These are phyloP conservation scores for Eulacestoma nigropectus DNA, from an alignment of 2,113 vertebrate genomes.

Conservation along the genomic window DNA sequence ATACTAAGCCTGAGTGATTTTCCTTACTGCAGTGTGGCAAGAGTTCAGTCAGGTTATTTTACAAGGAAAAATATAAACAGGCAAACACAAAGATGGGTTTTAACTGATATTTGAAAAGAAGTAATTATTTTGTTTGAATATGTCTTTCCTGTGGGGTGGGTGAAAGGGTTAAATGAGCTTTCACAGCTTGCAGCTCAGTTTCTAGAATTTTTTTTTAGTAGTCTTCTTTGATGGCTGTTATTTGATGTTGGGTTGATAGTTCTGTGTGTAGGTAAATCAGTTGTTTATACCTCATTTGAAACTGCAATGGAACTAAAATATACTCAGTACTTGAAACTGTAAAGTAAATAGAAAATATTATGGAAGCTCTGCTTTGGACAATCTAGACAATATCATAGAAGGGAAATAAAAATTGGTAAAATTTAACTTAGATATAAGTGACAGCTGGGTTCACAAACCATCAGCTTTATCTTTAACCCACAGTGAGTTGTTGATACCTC, in stretches of 20 bases:
- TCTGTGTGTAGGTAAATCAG: not conserved
- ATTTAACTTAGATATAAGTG: not conserved
- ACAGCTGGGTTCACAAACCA: not conserved
- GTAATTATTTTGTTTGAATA: not conserved
- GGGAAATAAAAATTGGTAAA: not conserved
- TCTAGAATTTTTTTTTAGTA: not conserved
- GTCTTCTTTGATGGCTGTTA: not conserved
- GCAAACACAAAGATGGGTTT: not conserved
- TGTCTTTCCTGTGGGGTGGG: not conserved
- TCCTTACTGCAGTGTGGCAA: not conserved
- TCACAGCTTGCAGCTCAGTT: not conserved
- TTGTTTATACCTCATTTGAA: not conserved
- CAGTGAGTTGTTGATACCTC: not conserved
- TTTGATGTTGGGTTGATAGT: not conserved
- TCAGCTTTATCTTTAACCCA: not conserved
- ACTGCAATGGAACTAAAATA: not conserved
- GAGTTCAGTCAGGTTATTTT: not conserved
- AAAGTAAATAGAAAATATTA: not conserved
- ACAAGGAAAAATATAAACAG: not conserved
- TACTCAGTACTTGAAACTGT: not conserved
- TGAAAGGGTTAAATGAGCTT: not conserved
- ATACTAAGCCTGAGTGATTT: not conserved
- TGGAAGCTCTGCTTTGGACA: not conserved
- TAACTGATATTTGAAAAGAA: not conserved
- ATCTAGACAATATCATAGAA: not conserved